Percentiles rank a stretch among this genome's conserved stretches.
Conservation (phyloP, 2,888 invertebrate genomes). For the Caenorhabditis imperialis region DNA sequence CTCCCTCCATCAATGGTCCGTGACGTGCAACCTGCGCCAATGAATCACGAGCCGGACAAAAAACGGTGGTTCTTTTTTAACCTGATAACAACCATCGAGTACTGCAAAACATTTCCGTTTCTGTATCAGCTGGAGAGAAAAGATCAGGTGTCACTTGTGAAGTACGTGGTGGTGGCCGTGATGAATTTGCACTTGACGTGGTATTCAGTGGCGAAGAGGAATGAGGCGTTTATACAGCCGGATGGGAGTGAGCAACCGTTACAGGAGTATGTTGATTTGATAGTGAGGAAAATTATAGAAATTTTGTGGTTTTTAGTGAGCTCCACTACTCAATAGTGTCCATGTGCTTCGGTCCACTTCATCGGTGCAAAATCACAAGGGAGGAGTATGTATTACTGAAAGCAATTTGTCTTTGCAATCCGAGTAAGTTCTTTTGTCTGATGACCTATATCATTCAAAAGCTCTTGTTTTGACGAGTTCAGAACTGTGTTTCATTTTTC, state of each 20-base stretch:
- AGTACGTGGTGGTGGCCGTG: constrained; percentile 19
- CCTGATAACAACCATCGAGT: constrained; percentile 40
- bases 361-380: constrained; percentile 16
- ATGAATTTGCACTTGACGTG: constrained; percentile 40
- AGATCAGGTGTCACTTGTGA: constrained; percentile 16
- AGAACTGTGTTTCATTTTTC: no score
- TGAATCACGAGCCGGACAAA: constrained; percentile 23
- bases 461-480: no score
- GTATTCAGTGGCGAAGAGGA: constrained; percentile 8
- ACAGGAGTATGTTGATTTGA: constrained; percentile 26
- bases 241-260: constrained; percentile 11
- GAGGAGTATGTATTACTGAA: constrained; percentile 37
- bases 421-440: constrained; percentile 19
- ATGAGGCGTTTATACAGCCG: constrained; percentile 20
- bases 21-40: constrained; percentile 15
- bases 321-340: constrained; percentile 16
- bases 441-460: no score
- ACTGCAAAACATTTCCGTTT: constrained; percentile 41
- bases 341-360: constrained; percentile 35
- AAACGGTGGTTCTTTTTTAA: constrained; percentile 37
- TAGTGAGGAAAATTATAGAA: no score
- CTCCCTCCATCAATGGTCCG: constrained; percentile 1
- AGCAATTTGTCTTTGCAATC: constrained; percentile 41
- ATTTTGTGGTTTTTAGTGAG: no score
- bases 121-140: constrained; percentile 18